Percentiles rank a stretch among this genome's conserved stretches.
Evolutionary conservation across 2,113 vertebrate species (phyloP).

Genomic region (Polypterus bichir): DNA sequence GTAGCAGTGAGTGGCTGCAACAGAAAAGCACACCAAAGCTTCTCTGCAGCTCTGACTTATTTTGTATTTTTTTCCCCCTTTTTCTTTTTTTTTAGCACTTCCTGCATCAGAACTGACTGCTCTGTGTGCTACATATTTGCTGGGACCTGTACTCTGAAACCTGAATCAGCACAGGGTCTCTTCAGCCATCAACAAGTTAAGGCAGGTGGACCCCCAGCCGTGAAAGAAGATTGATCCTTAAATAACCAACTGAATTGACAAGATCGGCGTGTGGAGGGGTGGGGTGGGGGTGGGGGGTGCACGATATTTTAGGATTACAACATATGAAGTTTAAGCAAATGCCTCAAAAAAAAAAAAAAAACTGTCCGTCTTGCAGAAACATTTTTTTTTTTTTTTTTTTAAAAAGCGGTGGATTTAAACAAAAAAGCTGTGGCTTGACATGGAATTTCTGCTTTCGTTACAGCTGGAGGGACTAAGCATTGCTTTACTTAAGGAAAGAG

Average conservation of each 20-base stretch:
- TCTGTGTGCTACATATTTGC: slow-evolving; percentile 75
- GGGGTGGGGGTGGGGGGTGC: slow-evolving; percentile 7
- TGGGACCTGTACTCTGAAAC: slow-evolving; percentile 47
- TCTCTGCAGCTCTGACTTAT: slow-evolving; percentile 18
- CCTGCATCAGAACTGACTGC: slow-evolving; percentile 72
- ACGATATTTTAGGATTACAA: too few relatives aligned
- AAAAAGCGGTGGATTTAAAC: slow-evolving; percentile 20
- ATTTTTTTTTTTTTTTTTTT: too few relatives aligned
- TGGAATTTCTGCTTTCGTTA: slow-evolving; percentile 59
- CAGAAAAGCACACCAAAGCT: slow-evolving; percentile 79
- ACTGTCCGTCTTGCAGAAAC: too few relatives aligned
- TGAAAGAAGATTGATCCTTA: slow-evolving; percentile 56
- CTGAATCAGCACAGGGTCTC: slow-evolving; percentile 68
- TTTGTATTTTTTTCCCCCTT: slow-evolving; percentile 36
- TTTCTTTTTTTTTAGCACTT: slow-evolving; percentile 64
- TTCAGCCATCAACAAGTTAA: slow-evolving; percentile 97
- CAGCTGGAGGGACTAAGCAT: slow-evolving; percentile 44
- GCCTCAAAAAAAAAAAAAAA: too few relatives aligned
- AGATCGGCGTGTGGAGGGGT: slow-evolving; percentile 35
- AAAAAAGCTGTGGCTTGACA: slow-evolving; percentile 38
- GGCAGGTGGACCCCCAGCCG: slow-evolving; percentile 56
- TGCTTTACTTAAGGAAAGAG: slow-evolving; percentile 52
- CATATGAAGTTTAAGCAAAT: too few relatives aligned
- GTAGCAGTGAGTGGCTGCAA: slow-evolving; percentile 93
- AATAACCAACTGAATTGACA: slow-evolving; percentile 64